phyloP scores from a whole-genome alignment of 2,888 invertebrate genomes.

The Ecliptopera silaceata region DNA sequence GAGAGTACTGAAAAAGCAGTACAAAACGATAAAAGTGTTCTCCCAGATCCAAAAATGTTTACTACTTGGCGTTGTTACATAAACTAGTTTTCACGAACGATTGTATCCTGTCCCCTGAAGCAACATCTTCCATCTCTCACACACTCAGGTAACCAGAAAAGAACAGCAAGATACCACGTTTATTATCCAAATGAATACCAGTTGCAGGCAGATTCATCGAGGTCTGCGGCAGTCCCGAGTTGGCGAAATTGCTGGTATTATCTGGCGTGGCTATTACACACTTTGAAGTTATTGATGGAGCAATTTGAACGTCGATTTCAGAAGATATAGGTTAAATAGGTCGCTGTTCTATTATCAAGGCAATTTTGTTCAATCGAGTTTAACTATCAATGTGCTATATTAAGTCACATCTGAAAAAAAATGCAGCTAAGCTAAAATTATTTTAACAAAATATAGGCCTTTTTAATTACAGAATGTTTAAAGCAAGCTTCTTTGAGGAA shows the following conservation, averaged over 20 bases:
- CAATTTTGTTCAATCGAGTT: slow-evolving; percentile 1
- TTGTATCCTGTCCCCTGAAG: neutral
- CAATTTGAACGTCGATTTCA: slow-evolving; percentile 8
- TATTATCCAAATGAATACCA: slow-evolving; percentile 72
- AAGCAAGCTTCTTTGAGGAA: too few species aligned
- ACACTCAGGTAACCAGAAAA: neutral
- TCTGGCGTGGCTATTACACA: slow-evolving; percentile 13
- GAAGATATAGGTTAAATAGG: neutral
- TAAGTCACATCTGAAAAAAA: neutral
- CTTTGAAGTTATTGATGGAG: slow-evolving; percentile 15
- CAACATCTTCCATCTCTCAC: slow-evolving; percentile 8
- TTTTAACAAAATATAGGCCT: neutral
- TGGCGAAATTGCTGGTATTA: slow-evolving; percentile 22
- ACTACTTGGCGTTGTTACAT: neutral
- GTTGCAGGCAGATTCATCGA: slow-evolving; percentile 65
- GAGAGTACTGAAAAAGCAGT: neutral
- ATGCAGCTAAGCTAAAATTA: neutral
- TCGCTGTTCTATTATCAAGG: slow-evolving; percentile 4
- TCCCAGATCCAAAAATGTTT: neutral
- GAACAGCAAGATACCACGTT: slow-evolving; percentile 30
- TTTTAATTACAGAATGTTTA: too few species aligned
- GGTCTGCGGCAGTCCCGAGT: slow-evolving; percentile 40
- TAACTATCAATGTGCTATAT: neutral
- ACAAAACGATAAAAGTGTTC: neutral
- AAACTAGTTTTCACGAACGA: neutral